These are phyloP conservation scores for Polyodon spathula DNA, from an alignment of 2,113 vertebrate genomes.

Conservation along the genomic window DNA sequence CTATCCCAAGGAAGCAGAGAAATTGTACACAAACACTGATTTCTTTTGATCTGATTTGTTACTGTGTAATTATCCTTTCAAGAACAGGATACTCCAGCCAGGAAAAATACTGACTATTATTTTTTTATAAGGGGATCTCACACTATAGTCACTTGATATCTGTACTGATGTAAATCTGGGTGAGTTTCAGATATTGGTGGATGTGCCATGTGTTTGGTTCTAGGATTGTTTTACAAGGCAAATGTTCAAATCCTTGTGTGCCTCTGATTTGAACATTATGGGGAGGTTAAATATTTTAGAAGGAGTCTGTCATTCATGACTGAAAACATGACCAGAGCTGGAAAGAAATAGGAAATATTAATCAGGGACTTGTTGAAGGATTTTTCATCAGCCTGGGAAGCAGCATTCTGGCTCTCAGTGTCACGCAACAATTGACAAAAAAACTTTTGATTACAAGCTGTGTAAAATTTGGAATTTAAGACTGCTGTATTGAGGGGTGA, in stretches of 20 bases:
- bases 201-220: constrained; percentile 21
- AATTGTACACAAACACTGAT: constrained; percentile 31
- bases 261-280: constrained; percentile 57
- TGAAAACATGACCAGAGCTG: constrained; percentile 54
- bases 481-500: constrained; percentile 33
- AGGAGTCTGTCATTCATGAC: constrained; percentile 58
- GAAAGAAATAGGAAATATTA: constrained; percentile 45
- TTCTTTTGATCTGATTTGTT: constrained; percentile 45
- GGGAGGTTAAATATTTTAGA: constrained; percentile 53
- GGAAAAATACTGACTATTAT: constrained; percentile 45
- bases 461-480: constrained; percentile 33
- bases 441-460: not conserved
- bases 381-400: constrained; percentile 34
- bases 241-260: constrained; percentile 57
- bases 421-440: constrained; percentile 56
- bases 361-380: constrained; percentile 29
- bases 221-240: constrained; percentile 54
- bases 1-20: constrained; percentile 41
- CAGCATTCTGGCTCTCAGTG: constrained; percentile 37
- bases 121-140: constrained; percentile 40
- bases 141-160: constrained; percentile 50
- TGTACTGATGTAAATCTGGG: constrained; percentile 31
- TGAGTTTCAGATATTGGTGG: constrained; percentile 19
- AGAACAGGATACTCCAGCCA: constrained; percentile 29
- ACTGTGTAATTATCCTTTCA: constrained; percentile 40